Base-by-base conservation (phyloP, 1,140 invertebrate genomes). In the Pseudomyrmex dendroicus region DNA sequence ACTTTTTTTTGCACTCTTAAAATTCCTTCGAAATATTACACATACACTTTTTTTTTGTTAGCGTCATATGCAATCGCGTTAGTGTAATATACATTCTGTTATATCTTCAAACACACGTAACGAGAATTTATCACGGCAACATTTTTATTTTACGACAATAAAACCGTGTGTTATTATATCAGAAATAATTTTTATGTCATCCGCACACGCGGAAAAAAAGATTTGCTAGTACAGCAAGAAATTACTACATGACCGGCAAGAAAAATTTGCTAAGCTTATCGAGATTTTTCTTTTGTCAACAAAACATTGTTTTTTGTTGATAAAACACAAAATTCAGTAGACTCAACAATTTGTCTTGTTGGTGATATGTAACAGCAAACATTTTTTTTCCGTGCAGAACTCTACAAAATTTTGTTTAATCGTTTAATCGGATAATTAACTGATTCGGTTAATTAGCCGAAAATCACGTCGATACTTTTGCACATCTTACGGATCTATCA, bases 401-500 rank as follows among this genome's bases (percentile, higher is more conserved):
- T 8, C 7, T 12, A 15, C 15, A 13, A 66, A 66, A 52, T 76
- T 76, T 25, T 20, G 44, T 50, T 59, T 70, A 80, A 70, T 80
- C 52, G 56, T 48, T 22, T 20, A 59, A 72, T 59, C 52, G 76
- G 7, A 22, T 56, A 72, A 80, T 80, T 80, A 80, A 61, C 35
- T 20, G 52, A 17, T 35, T 35, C 3, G 76, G 7, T 56, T 56
- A 72, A 80, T 80, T 80, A 80, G 35, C 52, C 44, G 35, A 17
- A 52, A 50, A n/a, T 61, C 76, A 54, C 54, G 10, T 8, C 64
- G 44, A n/a, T 57, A 70, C 72, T 80, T 80, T 80, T 54, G 46
- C 64, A 70, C 67, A 52, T 44, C 72, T 35, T 7, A 74, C 72
- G 72, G 68, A 82, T 82, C 72, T 73, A 76, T 82, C 70, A 48